Conservation (phyloP, 2,797 vertebrate genomes). For the Pangasius macronema region DNA sequence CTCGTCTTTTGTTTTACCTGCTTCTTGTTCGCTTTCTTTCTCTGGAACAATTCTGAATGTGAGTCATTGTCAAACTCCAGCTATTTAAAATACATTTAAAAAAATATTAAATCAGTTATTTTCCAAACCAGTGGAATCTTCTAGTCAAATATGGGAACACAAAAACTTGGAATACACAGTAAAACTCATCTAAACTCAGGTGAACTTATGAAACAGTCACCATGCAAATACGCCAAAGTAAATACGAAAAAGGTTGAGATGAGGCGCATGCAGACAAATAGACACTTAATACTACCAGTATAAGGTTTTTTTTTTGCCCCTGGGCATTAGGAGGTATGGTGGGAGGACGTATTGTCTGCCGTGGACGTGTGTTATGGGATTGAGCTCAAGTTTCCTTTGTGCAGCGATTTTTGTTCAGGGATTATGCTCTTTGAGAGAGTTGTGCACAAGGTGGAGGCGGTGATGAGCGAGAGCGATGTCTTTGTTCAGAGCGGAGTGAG, state of each 20-base stretch:
- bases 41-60: not conserved
- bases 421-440: constrained; percentile 84
- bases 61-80: not conserved
- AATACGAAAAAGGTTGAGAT: not conserved
- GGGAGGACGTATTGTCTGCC: constrained; percentile 71
- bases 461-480: constrained; percentile 66
- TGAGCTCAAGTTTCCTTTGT: constrained; percentile 85
- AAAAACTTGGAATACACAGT: not conserved
- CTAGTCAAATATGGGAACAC: not conserved
- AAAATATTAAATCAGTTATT: no score
- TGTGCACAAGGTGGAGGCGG: constrained; percentile 76
- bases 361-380: constrained; percentile 80
- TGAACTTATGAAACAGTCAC: not conserved
- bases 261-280: not conserved
- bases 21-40: not conserved
- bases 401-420: constrained; percentile 80
- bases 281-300: not conserved
- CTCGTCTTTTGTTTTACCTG: constrained; percentile 27
- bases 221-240: not conserved
- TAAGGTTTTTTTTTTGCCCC: not conserved
- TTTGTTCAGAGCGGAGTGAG: constrained; percentile 72
- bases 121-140: no score
- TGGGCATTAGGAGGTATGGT: constrained; percentile 20
- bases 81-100: not conserved
- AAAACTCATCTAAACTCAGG: not conserved